Conservation (phyloP, 2,797 vertebrate genomes). For the Helicolenus hilgendorfi region DNA sequence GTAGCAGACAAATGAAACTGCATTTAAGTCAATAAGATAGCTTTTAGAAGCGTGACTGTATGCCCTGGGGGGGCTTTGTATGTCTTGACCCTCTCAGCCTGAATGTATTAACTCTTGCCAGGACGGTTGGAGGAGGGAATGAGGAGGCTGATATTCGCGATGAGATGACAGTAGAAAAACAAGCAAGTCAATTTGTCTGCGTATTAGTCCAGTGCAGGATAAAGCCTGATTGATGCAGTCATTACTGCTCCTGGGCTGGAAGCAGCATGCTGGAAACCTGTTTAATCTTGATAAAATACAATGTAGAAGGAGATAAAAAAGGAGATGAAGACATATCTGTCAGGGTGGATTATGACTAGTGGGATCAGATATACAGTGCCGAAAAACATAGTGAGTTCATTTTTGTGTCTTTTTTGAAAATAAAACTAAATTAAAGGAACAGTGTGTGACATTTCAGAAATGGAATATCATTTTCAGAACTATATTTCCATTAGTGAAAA, state of each 20-base stretch:
- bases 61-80: slow-evolving; percentile 13
- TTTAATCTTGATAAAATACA: slow-evolving; percentile 81
- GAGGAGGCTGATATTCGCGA: slow-evolving; percentile 35
- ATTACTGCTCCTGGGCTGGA: slow-evolving; percentile 62
- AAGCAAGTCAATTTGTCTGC: slow-evolving; percentile 75
- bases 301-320: slow-evolving; percentile 47
- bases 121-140: slow-evolving; percentile 23
- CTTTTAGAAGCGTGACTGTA: slow-evolving; percentile 47
- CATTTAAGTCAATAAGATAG: slow-evolving; percentile 69
- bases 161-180: slow-evolving; percentile 65
- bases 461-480: too few relatives aligned
- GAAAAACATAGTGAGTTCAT: not conserved
- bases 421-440: not conserved
- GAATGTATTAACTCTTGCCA: slow-evolving; percentile 29
- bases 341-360: slow-evolving; percentile 27
- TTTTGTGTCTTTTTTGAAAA: not conserved
- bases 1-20: slow-evolving; percentile 66
- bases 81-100: slow-evolving; percentile 37
- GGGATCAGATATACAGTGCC: not conserved
- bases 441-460: too few relatives aligned
- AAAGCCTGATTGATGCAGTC: slow-evolving; percentile 81
- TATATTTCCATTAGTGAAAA: too few relatives aligned
- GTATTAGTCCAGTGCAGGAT: slow-evolving; percentile 58
- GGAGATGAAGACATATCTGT: slow-evolving; percentile 53
- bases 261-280: slow-evolving; percentile 39